Base-by-base conservation (phyloP, 2,888 invertebrate genomes). In the Silvanus unidentatus region DNA sequence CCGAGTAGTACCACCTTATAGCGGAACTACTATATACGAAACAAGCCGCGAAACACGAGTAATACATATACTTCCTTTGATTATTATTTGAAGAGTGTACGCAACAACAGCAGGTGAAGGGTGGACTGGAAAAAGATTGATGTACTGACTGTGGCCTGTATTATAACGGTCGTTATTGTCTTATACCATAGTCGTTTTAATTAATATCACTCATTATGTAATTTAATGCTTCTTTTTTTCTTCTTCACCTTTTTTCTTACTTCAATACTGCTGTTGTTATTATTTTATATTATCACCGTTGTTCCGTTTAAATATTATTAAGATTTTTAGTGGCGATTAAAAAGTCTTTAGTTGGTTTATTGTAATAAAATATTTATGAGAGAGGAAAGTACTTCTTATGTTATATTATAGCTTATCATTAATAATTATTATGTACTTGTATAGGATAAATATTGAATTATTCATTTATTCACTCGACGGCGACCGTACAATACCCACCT, bases 111-210 rank as follows among this genome's bases (percentile, higher is more conserved):
- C 55, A 55, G 55, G 55, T 55, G 55, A 44, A 54, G 52, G 52
- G 52, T 47, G 48, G 45, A 44, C 43, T 49, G 47, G 51, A 50
- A 52, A 50, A 52, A 57, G 57, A 57, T 57, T 57, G 55, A 57
- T 57, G 53, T 47, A 41, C 43, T 46, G 42, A 48, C 45, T 45
- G 46, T 47, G 48, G 54, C 50, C 47, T 48, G n/a, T 9, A 32
- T 12, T 37, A 43, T 57, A 54, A 57, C 52, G 52, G 52, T 43
- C 55, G 50, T 55, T 48, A 54, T 50, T 50, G 52, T 53, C 34
- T 48, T 47, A 47, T 41, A 46, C 44, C 30, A 39, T 40, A 46
- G 44, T 51, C 45, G 43, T 38, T 36, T 53, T 53, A 53, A 53
- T 53, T 51, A 53, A 48, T 49, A 47, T 44, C 49, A 48, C 35